Evolutionary conservation across 1,140 invertebrate species (phyloP), one percentile per base, ranked within the genome.

Genomic region (Plodia interpunctella): DNA sequence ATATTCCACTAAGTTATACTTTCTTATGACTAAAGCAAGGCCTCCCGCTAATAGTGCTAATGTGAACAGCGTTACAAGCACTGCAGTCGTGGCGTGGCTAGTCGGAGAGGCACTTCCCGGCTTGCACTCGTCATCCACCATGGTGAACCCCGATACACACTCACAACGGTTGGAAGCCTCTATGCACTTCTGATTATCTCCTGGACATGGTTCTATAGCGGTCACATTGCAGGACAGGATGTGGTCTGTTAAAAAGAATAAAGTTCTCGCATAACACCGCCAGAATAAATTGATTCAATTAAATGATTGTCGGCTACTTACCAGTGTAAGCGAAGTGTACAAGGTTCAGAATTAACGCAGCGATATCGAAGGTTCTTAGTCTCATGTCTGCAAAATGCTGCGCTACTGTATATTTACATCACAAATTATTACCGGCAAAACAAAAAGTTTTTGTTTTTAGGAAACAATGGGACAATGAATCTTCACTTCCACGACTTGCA

Each of bases 161-260:
- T 74, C 69, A 58, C 89, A 90, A 44, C 75, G 50, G 1, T 53
- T 18, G 5, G 74, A 66, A 5, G 57, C 67, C 32, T 75, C 56
- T 49, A 72, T 77, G 62, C 87, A 90, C 30, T 72, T 63, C 57
- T 83, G 69, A 68, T 87, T 67, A 6, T 72, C 57, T 20, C 77
- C 69, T 17, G 70, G 72, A 32, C 82, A 87, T 28, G 62, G 63
- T 28, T 65, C 52, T 38, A 80, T 49, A 57, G 64, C 35, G 59
- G 68, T 75, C 65, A 67, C 77, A 65, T 84, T 80, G 74, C 83
- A 87, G 67, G 78, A 73, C 86, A 83, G 85, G 85, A 88, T 84
- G 72, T 83, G 70, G 60, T 88, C 83, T 87, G 86, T 87, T 87
- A 87, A 88, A 85, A 87, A 84, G 81, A 87, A 83, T 78, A 77